Evolutionary conservation across 2,113 vertebrate species (phyloP).

Genomic region (Tachuris rubrigastra): DNA sequence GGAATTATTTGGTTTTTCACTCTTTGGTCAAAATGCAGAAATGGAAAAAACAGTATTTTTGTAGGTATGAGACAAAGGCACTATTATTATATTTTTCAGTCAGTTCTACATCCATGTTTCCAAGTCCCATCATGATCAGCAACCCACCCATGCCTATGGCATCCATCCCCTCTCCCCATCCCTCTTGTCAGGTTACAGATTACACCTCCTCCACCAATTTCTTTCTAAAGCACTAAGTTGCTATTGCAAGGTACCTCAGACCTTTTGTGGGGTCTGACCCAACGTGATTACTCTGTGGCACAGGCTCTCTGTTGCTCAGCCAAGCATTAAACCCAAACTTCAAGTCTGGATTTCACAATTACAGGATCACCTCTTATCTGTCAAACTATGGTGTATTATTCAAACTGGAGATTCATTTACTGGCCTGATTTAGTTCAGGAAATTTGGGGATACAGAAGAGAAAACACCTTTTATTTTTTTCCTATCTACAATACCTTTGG

Average conservation of each 20-base stretch:
- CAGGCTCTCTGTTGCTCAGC: not conserved
- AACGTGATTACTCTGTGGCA: not conserved
- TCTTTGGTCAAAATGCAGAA: not conserved
- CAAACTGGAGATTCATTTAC: not conserved
- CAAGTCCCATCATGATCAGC: not conserved
- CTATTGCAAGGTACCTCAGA: not conserved
- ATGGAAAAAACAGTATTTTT: not conserved
- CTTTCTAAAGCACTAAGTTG: not conserved
- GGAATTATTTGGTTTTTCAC: not conserved
- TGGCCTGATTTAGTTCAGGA: not conserved
- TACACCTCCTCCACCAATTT: not conserved
- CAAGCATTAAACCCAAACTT: not conserved
- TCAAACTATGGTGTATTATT: not conserved
- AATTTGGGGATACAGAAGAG: not conserved
- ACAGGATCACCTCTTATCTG: not conserved
- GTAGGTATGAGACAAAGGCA: not conserved
- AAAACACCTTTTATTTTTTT: not conserved
- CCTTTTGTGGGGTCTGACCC: not conserved
- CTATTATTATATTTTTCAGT: not conserved
- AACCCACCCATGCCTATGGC: rapidly evolving
- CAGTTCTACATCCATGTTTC: not conserved
- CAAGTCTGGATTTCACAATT: not conserved
- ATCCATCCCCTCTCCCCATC: not conserved
- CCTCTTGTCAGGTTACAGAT: not conserved
- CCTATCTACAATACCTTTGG: not conserved